Evolutionary conservation across 2,888 invertebrate species (phyloP).

Genomic region (Hirtodrosophila duncani): DNA sequence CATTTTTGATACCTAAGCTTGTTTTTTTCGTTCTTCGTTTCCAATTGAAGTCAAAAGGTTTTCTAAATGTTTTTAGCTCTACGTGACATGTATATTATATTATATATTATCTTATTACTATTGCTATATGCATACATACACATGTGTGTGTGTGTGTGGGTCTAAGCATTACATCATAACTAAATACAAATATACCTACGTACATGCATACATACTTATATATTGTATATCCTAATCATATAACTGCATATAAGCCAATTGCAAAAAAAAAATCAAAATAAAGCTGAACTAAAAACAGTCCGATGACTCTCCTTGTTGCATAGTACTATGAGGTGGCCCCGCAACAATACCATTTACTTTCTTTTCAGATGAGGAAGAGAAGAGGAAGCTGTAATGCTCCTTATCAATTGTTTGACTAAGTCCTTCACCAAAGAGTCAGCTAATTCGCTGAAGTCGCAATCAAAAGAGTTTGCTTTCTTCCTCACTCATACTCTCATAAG

Average conservation of each 20-base stretch:
- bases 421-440: no score
- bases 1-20: slow-evolving; percentile 39
- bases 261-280: slow-evolving; percentile 48
- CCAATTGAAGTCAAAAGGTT: slow-evolving; percentile 28
- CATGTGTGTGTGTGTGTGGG: slow-evolving; percentile 33
- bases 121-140: slow-evolving; percentile 11
- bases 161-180: slow-evolving; percentile 41
- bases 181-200: slow-evolving; percentile 14
- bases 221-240: slow-evolving; percentile 49
- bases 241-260: slow-evolving; percentile 32
- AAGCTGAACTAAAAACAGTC: slow-evolving; percentile 48
- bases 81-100: slow-evolving; percentile 28
- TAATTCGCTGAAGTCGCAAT: no score
- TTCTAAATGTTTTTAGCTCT: slow-evolving; percentile 46
- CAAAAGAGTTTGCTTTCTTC: no score
- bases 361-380: no score
- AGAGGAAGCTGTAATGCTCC: no score
- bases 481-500: no score
- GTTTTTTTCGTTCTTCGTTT: slow-evolving; percentile 51
- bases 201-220: slow-evolving; percentile 27
- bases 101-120: no score
- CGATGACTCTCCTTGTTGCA: no score
- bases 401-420: no score
- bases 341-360: no score
- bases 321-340: no score